Evolutionary conservation across 2,113 vertebrate species (phyloP), one percentile per base, ranked within the genome.

Genomic region (Barnardius zonarius): DNA sequence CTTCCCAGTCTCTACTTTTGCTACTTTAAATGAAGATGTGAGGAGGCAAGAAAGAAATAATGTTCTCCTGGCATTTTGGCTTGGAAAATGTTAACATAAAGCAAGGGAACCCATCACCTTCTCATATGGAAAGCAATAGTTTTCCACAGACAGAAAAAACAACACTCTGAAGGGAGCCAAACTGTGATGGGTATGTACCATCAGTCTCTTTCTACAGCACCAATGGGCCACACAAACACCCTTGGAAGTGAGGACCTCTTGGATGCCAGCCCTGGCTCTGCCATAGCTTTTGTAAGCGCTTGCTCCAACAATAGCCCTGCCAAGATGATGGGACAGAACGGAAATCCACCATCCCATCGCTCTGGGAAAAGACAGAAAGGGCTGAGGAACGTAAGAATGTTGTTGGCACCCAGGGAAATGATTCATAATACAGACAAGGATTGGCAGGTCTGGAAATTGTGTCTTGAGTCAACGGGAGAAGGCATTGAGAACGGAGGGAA

Each of bases 1-100:
- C 94, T 95, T 95, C 95, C 78, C 37, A 97, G 93, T 88, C 69
- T 97, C 77, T 62, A 28, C 62, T 95, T 96, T 95, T 63, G 27
- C 95, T 93, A 20, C 33, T 94, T 95, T 37, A 88, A 97, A 93
- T 66, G 44, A 95, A 97, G 94, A 93, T 59, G 63, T 51, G 66
- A 90, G 28, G 22, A 76, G n/a, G 87, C 31, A 84, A 75, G 74
- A 96, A 93, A 74, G 70, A 97, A 83, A 96, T 44, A 87, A 85
- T 24, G 61, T 85, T 94, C 86, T 94, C 88, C 52, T 64, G 91
- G 95, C 91, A 88, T 55, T 43, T 39, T 49, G 85, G 35, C 83
- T 86, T 90, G 78, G 92, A 90, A 95, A 93, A 96, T 2, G 43
- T 69, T 85, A 83, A 57, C 35, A 6, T 17, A 76, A 88, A 88